A percentile compares a stretch with the other conserved stretches of the same genome.
These are phyloP conservation scores for Hemichromis elongatus DNA, from an alignment of 2,113 vertebrate species.

Conservation along the genomic window DNA sequence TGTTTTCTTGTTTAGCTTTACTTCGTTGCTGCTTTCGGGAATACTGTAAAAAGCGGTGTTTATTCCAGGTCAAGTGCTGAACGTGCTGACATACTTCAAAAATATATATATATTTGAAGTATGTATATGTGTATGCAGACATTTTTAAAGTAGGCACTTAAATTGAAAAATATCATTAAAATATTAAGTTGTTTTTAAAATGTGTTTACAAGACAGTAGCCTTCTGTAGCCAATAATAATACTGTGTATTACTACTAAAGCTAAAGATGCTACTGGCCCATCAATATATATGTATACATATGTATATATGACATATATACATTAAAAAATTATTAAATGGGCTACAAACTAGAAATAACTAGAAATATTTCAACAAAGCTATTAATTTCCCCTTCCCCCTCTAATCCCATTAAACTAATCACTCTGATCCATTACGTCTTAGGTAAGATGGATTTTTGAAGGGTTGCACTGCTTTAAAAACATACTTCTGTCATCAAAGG, in stretches of 20 bases:
- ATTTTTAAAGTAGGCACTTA: not conserved
- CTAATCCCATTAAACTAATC: not conserved
- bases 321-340: not conserved
- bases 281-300: too few relatives aligned
- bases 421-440: not conserved
- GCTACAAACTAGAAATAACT: not conserved
- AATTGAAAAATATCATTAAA: not conserved
- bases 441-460: not conserved
- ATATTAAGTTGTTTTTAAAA: not conserved
- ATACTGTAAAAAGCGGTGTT: not conserved
- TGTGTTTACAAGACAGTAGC: not conserved
- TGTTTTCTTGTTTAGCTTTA: not conserved
- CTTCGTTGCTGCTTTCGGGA: not conserved
- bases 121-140: not conserved
- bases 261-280: not conserved
- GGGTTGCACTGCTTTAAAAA: not conserved
- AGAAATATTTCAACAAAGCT: not conserved
- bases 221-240: not conserved
- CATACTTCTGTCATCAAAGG: constrained; percentile 36
- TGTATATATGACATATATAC: not conserved
- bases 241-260: not conserved
- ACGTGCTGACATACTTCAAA: not conserved
- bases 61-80: not conserved
- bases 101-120: too few relatives aligned
- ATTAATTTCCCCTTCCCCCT: not conserved